A percentile compares a stretch with the other conserved stretches of the same genome.
Evolutionary conservation across 2,797 vertebrate genomes (phyloP).

Genomic region (Propithecus perrieri): DNA sequence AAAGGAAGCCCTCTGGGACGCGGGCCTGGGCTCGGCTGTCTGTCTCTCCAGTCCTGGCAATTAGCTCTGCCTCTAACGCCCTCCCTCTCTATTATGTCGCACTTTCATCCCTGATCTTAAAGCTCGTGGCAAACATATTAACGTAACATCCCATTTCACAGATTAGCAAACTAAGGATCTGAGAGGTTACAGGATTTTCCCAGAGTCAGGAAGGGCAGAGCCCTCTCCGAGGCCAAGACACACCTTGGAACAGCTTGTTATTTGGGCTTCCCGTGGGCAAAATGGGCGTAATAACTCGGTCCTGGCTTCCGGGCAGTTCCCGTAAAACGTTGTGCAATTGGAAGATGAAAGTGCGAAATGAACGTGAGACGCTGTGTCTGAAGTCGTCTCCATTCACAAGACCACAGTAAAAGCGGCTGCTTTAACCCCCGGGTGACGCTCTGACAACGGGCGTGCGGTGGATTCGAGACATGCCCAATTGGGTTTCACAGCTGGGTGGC

Average conservation of each 20-base stretch:
- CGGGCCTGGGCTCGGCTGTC: accelerated
- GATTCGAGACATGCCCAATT: accelerated
- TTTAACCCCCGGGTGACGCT: accelerated
- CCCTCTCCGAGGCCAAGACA: neutral
- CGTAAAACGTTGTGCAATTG: accelerated
- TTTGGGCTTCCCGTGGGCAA: neutral
- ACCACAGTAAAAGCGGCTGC: neutral
- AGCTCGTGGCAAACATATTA: neutral
- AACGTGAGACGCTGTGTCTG: accelerated
- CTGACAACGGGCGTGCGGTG: accelerated
- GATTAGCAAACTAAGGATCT: conserved; percentile 39
- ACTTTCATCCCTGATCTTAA: neutral
- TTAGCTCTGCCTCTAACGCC: neutral
- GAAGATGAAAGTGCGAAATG: accelerated
- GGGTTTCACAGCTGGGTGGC: neutral
- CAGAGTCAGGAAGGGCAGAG: neutral
- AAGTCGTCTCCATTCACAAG: accelerated
- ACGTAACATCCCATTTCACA: conserved; percentile 33
- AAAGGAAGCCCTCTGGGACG: accelerated
- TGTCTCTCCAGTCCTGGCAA: neutral
- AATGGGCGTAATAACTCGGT: neutral
- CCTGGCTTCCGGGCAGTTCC: neutral
- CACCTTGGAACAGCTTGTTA: neutral
- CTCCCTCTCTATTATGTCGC: neutral
- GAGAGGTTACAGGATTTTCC: neutral